A percentile compares a stretch with the other conserved stretches of the same genome.
phyloP scores from a whole-genome alignment of 2,113 vertebrate genomes.

The Proteles cristata region DNA sequence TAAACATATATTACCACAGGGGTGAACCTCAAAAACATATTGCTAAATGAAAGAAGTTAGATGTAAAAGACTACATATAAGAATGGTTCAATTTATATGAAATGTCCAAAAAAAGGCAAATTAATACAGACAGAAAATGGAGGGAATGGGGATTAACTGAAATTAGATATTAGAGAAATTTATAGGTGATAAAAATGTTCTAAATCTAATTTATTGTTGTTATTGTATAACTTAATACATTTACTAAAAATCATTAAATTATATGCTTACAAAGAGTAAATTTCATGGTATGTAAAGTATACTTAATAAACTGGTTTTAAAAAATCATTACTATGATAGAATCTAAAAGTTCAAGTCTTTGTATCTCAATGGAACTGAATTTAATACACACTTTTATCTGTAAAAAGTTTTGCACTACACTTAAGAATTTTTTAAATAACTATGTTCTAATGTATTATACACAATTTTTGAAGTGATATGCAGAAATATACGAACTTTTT shows the following conservation, averaged over 20 bases:
- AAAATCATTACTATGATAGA: not conserved
- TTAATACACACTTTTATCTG: not conserved
- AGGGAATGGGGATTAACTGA: not conserved
- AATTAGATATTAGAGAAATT: not conserved
- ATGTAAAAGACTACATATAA: not conserved
- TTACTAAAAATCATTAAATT: conserved; percentile 19
- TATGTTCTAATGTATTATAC: not conserved
- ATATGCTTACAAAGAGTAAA: not conserved
- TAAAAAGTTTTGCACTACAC: conserved; percentile 11
- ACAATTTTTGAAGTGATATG: not conserved
- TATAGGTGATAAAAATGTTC: not conserved
- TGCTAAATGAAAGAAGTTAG: not conserved
- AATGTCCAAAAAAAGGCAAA: not conserved
- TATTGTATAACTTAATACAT: not conserved
- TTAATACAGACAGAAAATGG: not conserved
- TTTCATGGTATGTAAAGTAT: not conserved
- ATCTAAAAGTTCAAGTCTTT: not conserved
- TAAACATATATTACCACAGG: not conserved
- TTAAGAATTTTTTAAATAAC: conserved; percentile 34
- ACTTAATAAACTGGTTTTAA: not conserved
- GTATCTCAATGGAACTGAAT: not conserved
- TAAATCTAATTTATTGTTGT: conserved; percentile 5
- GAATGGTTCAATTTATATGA: not conserved
- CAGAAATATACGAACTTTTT: not conserved
- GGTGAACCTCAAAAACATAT: not conserved